A percentile compares a stretch with the other conserved stretches of the same genome.
Evolutionary conservation across 2,888 invertebrate genomes (phyloP).

Genomic region (Dascillus cervinus): DNA sequence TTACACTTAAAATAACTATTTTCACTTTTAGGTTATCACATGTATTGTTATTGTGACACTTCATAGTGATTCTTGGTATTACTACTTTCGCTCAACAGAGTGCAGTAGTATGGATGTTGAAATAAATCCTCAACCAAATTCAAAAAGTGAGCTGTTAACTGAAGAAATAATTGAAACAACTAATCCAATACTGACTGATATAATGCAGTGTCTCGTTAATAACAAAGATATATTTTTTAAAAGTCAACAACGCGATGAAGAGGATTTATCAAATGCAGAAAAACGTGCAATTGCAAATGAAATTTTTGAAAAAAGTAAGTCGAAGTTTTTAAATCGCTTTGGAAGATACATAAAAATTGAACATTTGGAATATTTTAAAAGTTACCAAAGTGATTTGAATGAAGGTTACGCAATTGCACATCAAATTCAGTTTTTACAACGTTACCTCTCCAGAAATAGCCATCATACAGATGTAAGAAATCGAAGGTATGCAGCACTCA

Average conservation of each 20-base stretch:
- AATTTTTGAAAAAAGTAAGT: conserved; percentile 57
- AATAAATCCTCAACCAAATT: too few species aligned
- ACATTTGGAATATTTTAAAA: conserved; percentile 65
- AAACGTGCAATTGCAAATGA: conserved; percentile 62
- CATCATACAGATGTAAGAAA: conserved; percentile 54
- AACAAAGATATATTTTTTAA: conserved; percentile 64
- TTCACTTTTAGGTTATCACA: too few species aligned
- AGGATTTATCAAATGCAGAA: conserved; percentile 60
- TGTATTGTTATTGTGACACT: too few species aligned
- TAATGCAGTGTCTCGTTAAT: conserved; percentile 32
- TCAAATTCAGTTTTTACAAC: conserved; percentile 55
- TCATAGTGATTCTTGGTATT: too few species aligned
- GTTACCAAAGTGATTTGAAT: conserved; percentile 29
- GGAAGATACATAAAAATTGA: conserved; percentile 60
- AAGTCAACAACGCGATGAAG: conserved; percentile 74
- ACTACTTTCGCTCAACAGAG: too few species aligned
- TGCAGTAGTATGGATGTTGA: too few species aligned
- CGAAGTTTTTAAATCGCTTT: conserved; percentile 68
- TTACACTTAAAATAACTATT: too few species aligned
- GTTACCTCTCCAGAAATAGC: conserved; percentile 47
- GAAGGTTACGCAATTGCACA: conserved; percentile 53
- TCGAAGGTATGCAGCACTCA: conserved; percentile 73
- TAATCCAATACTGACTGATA: too few species aligned
- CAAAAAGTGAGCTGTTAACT: too few species aligned
- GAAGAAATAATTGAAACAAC: too few species aligned